Conservation (phyloP, 2,888 invertebrate species). For the Proisotoma minuta region DNA sequence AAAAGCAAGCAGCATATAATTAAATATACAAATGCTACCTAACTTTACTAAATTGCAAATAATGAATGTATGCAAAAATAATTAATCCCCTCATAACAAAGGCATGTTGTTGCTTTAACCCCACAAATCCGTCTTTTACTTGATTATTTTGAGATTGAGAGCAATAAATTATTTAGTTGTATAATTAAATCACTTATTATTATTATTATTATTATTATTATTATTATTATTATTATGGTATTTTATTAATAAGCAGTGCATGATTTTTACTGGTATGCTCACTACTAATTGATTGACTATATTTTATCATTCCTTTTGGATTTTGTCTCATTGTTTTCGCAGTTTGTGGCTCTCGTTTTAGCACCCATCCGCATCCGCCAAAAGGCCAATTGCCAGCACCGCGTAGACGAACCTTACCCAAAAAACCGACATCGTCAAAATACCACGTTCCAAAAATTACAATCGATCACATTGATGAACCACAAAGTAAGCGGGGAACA, state of each 20-base stretch:
- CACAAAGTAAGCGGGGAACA: constrained; percentile 44
- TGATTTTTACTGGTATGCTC: constrained; percentile 17
- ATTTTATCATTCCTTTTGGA: constrained; percentile 27
- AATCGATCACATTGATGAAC: constrained; percentile 45
- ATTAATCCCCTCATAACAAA: too few relatives aligned
- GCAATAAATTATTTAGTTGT: too few relatives aligned
- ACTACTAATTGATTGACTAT: constrained; percentile 5
- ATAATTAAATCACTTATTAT: neutral
- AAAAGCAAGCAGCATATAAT: too few relatives aligned
- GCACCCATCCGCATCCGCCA: constrained; percentile 36
- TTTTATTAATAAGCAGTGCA: too few relatives aligned
- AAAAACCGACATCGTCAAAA: constrained; percentile 46
- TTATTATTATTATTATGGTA: too few relatives aligned
- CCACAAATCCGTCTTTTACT: too few relatives aligned
- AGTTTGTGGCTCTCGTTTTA: constrained; percentile 46
- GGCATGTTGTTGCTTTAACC: too few relatives aligned
- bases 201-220: too few relatives aligned
- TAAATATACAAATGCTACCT: too few relatives aligned
- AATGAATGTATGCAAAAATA: too few relatives aligned
- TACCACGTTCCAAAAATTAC: constrained; percentile 46
- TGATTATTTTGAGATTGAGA: too few relatives aligned
- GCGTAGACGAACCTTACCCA: constrained; percentile 48
- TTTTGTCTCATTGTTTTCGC: constrained; percentile 42
- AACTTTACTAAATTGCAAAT: too few relatives aligned
- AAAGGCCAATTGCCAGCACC: constrained; percentile 45